Base-by-base conservation (phyloP, 2,113 vertebrate species). In the Pyxicephalus adspersus region DNA sequence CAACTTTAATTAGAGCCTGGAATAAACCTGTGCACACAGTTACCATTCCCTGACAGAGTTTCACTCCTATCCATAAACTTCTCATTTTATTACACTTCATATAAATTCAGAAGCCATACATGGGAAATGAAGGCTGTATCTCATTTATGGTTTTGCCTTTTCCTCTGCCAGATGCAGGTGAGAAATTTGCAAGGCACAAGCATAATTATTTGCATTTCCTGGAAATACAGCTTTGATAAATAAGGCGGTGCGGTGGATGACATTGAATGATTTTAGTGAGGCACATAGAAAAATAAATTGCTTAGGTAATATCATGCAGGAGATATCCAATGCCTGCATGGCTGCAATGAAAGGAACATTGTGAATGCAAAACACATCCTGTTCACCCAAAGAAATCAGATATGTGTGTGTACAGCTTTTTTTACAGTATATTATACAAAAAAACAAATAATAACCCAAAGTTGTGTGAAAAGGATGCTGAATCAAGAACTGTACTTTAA, bases 181-280 rank as follows among this genome's bases (percentile, higher is more conserved):
- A 72, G 28, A 73, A 57, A 73, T 73, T 73, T 73, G 52, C 70
- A 73, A 58, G 54, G 28, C 70, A 73, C 29, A 29, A 54, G 70
- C 54, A 58, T 73, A 58, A 72, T 72, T 57, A 73, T 73, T 57
- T 58, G 25, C 52, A 31, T 73, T 73, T 73, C 28, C 28, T 55
- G 55, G 70, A 73, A 73, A 73, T 73, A 73, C 3, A 31, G 57
- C 52, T 57, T 58, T 73, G 70, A 73, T 73, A 54, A 73, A 73
- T 58, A 58, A 73, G 70, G 70, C 29, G 28, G 70, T 31, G 28
- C 54, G 22, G 52, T 73, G 20, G 29, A 58, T 73, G 70, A 58
- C 70, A 73, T 22, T 73, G 70, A 73, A 73, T 73, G 70, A 73
- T 73, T 58, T 58, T 38, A 58, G 15, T 57, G 70, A 52, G n/a